phyloP scores from a whole-genome alignment of 2,888 invertebrate genomes.

The Agrenia bidenticulata region DNA sequence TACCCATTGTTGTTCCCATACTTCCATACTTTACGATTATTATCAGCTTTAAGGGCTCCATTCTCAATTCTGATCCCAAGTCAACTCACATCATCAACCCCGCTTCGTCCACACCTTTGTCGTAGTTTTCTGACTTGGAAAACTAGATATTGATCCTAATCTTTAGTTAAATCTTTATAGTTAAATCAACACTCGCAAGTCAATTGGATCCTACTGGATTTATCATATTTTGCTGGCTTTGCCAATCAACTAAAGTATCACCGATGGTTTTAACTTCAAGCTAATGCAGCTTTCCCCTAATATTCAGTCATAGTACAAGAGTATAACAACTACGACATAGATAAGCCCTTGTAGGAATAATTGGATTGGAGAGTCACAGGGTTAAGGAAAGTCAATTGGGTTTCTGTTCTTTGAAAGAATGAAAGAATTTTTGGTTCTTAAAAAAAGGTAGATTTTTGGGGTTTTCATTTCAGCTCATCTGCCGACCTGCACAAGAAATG shows the following conservation, averaged over 20 bases:
- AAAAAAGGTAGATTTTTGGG: no score
- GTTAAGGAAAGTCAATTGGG: slow-evolving; percentile 26
- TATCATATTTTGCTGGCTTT: no score
- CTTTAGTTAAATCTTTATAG: no score
- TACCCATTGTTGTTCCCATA: slow-evolving; percentile 4
- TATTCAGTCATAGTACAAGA: no score
- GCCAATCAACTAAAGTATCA: no score
- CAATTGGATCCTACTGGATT: no score
- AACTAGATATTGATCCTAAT: background rate
- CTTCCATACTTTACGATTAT: slow-evolving; percentile 9
- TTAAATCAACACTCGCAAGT: no score
- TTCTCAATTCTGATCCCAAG: background rate
- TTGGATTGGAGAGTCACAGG: slow-evolving; percentile 41
- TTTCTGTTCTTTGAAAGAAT: slow-evolving; percentile 6
- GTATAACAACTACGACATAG: background rate
- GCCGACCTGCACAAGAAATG: background rate
- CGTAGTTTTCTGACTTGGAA: background rate
- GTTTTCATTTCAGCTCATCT: background rate
- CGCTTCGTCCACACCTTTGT: no score
- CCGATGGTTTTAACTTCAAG: no score
- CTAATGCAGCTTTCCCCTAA: no score
- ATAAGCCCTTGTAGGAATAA: slow-evolving; percentile 28
- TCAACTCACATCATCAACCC: background rate
- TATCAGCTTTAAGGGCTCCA: background rate
- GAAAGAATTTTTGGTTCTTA: slow-evolving; percentile 10